Conservation (phyloP, 2,888 invertebrate species). For the Himalopsyche tibetana region DNA sequence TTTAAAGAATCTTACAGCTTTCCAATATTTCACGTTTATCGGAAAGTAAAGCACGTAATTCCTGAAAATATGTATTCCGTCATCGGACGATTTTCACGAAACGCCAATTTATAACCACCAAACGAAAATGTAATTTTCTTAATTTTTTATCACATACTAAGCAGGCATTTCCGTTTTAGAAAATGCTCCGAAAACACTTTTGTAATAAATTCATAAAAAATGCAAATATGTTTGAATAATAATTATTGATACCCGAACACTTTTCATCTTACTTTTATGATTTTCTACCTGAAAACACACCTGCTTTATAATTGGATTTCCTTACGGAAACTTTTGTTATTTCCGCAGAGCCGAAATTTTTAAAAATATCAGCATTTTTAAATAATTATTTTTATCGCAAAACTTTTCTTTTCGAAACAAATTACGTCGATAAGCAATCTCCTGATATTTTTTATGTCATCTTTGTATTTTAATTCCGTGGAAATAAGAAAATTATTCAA, state of each 20-base stretch:
- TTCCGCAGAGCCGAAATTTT: neutral
- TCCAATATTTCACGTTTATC: slow-evolving; percentile 24
- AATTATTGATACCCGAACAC: neutral
- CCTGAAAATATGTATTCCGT: slow-evolving; percentile 26
- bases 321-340: neutral
- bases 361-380: neutral
- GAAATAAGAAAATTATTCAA: neutral
- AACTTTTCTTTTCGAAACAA: neutral
- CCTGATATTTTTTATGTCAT: neutral
- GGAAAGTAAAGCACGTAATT: neutral
- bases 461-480: slow-evolving; percentile 9
- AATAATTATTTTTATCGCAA: neutral
- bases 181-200: neutral
- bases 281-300: slow-evolving; percentile 28
- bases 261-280: neutral
- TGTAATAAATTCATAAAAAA: neutral
- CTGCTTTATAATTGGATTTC: slow-evolving; percentile 28
- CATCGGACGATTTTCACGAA: slow-evolving; percentile 2
- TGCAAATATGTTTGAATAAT: neutral
- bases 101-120: neutral
- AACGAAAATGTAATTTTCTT: neutral
- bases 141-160: slow-evolving; percentile 4
- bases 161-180: neutral
- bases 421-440: slow-evolving; percentile 9
- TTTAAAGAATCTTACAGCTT: neutral